Evolutionary conservation across 2,113 vertebrate species (phyloP).

Genomic region (Helogale parvula): DNA sequence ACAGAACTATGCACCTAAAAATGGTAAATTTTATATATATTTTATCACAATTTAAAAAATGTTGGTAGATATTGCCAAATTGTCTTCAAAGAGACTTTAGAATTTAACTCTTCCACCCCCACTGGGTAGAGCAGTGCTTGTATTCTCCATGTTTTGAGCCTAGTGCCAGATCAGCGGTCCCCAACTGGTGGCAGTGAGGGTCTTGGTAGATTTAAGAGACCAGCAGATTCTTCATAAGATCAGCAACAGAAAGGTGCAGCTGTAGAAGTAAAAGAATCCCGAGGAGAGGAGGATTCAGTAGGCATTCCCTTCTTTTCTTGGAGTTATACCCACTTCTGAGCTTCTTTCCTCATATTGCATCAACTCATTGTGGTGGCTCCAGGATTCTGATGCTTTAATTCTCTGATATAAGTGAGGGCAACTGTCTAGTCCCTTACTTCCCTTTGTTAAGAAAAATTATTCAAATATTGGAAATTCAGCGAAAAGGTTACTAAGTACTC

Average conservation of each 20-base stretch:
- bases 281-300: background rate
- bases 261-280: background rate
- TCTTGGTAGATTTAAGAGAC: background rate
- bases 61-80: background rate
- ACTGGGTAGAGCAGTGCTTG: background rate
- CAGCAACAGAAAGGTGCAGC: background rate
- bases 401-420: background rate
- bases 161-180: background rate
- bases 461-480: constrained; percentile 8
- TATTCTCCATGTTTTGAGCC: background rate
- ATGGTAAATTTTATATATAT: background rate
- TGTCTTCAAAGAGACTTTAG: background rate
- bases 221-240: background rate
- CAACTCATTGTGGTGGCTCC: too few relatives aligned
- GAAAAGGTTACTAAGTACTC: background rate
- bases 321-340: background rate
- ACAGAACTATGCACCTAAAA: background rate
- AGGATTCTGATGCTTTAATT: background rate
- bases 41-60: background rate
- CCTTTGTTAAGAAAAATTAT: background rate
- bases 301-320: background rate
- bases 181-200: background rate
- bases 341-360: background rate
- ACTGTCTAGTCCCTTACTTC: background rate
- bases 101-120: background rate